Conservation (phyloP, 2,113 vertebrate genomes). For the Hassar affinis region DNA sequence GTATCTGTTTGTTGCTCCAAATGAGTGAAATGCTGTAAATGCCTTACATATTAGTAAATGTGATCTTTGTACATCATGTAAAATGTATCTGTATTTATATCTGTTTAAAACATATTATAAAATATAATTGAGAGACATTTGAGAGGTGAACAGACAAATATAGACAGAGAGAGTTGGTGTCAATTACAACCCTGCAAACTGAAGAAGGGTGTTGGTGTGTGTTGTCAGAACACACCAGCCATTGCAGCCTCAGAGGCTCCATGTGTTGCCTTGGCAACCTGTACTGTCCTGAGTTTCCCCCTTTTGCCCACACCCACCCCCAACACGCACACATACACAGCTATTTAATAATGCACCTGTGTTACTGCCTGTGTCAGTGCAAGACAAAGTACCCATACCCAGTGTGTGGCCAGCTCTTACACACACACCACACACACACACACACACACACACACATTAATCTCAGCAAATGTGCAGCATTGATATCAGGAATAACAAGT, state of each 20-base stretch:
- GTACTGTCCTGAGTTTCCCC: slow-evolving; percentile 22
- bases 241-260: slow-evolving; percentile 16
- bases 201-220: neutral
- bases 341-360: neutral
- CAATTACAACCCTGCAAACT: neutral
- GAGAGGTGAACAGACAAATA: neutral
- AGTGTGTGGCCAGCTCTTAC: neutral
- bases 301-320: neutral
- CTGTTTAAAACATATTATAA: neutral
- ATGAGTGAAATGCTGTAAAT: neutral
- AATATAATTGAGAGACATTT: neutral
- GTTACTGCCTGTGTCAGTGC: neutral
- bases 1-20: neutral
- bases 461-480: neutral
- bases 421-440: neutral
- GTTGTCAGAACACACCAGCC: slow-evolving; percentile 31
- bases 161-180: neutral
- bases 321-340: slow-evolving; percentile 2
- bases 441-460: neutral
- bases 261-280: slow-evolving; percentile 48
- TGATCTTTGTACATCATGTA: neutral
- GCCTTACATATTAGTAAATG: neutral
- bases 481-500: neutral
- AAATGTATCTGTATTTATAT: neutral
- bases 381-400: neutral